Conservation (phyloP, 2,113 vertebrate genomes). For the Cyanoderma ruficeps region DNA sequence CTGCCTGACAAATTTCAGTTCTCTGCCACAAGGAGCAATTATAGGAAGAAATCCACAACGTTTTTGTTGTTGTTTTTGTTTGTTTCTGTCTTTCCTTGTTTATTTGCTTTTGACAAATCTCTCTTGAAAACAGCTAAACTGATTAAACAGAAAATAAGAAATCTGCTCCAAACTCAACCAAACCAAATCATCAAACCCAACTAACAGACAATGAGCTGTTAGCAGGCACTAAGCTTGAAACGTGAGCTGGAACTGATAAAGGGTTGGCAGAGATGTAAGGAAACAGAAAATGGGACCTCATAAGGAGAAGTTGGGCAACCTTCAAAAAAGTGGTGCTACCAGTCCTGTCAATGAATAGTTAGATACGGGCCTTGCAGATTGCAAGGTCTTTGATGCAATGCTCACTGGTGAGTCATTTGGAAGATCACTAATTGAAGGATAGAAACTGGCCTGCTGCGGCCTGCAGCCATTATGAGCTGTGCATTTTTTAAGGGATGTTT, state of each 20-base stretch:
- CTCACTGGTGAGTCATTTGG: constrained; percentile 41
- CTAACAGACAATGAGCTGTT: not conserved
- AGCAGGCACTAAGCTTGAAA: not conserved
- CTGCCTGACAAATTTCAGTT: not conserved
- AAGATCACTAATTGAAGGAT: constrained; percentile 47
- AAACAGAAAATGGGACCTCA: constrained; percentile 38
- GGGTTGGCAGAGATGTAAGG: constrained; percentile 10
- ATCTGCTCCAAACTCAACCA: not conserved
- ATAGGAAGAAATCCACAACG: not conserved
- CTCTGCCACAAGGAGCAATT: not conserved
- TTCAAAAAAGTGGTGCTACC: constrained; percentile 45
- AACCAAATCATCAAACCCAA: not conserved
- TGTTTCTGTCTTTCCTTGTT: not conserved
- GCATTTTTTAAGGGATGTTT: constrained; percentile 31
- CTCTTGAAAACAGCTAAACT: not conserved
- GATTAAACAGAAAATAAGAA: not conserved
- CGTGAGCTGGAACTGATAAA: constrained; percentile 10
- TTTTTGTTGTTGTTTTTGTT: not conserved
- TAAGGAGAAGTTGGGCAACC: constrained; percentile 45
- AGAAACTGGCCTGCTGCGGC: constrained; percentile 36
- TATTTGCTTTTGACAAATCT: not conserved
- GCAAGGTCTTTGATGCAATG: constrained; percentile 31
- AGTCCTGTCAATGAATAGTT: constrained; percentile 49
- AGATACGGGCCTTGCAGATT: constrained; percentile 45
- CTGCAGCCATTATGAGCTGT: constrained; percentile 32